Conservation (phyloP, 2,888 invertebrate species). For the Caenorhabditis macrosperma region DNA sequence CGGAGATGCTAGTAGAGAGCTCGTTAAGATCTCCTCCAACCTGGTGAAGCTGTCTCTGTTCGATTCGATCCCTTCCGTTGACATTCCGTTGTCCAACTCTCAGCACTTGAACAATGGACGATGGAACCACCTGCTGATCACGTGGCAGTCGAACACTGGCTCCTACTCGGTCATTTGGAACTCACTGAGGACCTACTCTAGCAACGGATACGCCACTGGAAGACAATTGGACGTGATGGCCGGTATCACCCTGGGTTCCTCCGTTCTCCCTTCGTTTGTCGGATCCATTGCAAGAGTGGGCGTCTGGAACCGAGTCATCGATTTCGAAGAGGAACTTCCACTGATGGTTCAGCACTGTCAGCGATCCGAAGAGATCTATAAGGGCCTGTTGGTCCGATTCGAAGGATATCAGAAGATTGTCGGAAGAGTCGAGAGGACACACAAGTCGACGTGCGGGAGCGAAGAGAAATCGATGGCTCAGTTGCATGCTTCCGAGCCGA, state of each 20-base stretch:
- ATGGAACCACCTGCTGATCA: constrained; percentile 92
- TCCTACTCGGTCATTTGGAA: constrained; percentile 93
- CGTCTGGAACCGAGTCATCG: constrained; percentile 92
- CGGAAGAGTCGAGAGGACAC: constrained; percentile 79
- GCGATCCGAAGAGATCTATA: constrained; percentile 85
- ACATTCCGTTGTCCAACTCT: constrained; percentile 68
- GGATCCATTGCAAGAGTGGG: constrained; percentile 94
- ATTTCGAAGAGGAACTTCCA: constrained; percentile 85
- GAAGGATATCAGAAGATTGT: constrained; percentile 89
- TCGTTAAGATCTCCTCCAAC: constrained; percentile 40
- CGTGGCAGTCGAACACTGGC: constrained; percentile 93
- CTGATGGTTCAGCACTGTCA: constrained; percentile 76
- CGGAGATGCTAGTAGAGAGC: neutral
- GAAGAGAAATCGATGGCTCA: constrained; percentile 78
- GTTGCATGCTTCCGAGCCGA: neutral
- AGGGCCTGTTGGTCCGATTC: constrained; percentile 91
- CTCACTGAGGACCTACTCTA: constrained; percentile 93
- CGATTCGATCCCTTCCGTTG: constrained; percentile 45
- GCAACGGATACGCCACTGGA: constrained; percentile 91
- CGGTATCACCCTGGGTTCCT: constrained; percentile 49
- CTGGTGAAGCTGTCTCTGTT: constrained; percentile 45
- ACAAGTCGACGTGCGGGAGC: constrained; percentile 92
- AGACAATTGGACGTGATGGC: constrained; percentile 85
- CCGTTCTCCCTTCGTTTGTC: constrained; percentile 64
- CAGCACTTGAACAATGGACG: constrained; percentile 90